phyloP scores from a whole-genome alignment of 2,888 invertebrate genomes.

The Agrenia bidenticulata region DNA sequence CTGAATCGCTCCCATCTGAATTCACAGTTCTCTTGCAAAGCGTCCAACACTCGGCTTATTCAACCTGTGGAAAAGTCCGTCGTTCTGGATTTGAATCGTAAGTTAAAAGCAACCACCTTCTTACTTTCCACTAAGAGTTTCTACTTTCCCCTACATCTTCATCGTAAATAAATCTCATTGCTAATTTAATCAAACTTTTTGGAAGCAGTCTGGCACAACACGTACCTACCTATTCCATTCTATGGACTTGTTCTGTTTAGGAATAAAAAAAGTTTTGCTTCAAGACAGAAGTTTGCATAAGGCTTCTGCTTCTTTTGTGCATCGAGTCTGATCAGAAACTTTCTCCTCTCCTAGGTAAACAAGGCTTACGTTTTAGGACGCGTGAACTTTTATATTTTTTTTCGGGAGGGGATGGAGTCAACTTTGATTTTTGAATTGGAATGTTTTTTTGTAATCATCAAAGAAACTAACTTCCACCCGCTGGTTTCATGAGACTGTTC shows the following conservation, averaged over 20 bases:
- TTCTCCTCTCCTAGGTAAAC: constrained; percentile 5
- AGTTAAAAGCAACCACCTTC: constrained; percentile 31
- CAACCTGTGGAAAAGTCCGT: constrained; percentile 51
- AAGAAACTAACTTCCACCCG: no score
- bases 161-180: constrained; percentile 16
- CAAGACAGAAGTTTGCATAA: neutral
- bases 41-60: constrained; percentile 51
- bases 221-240: neutral
- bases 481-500: no score
- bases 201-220: constrained; percentile 10
- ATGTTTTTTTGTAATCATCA: no score
- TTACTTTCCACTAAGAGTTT: neutral
- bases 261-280: neutral
- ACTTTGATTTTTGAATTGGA: no score
- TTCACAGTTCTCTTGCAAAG: constrained; percentile 51
- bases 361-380: neutral
- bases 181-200: constrained; percentile 45
- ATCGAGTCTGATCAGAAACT: neutral
- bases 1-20: constrained; percentile 51
- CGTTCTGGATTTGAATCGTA: constrained; percentile 51
- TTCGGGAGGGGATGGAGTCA: neutral
- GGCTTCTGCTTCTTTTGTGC: neutral
- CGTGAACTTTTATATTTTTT: neutral
- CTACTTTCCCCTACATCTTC: neutral
- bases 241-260: no score